A percentile compares a stretch with the other conserved stretches of the same genome.
Conservation (phyloP, 2,797 vertebrate species). For the Lerista edwardsae region DNA sequence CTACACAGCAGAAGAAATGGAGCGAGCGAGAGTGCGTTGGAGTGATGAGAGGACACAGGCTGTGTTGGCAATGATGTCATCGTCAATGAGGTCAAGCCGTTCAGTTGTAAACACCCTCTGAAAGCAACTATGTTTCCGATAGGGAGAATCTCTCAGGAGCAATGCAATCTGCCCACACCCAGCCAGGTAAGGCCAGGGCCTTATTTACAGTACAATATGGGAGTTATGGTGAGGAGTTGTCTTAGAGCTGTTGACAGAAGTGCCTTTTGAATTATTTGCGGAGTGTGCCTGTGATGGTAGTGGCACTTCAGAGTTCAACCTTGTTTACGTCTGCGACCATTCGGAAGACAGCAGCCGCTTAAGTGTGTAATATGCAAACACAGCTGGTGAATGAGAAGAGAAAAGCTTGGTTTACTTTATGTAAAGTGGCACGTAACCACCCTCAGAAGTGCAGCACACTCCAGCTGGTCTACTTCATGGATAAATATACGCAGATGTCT, state of each 20-base stretch:
- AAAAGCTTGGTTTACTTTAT: not conserved
- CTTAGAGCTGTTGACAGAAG: not conserved
- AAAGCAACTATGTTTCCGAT: not conserved
- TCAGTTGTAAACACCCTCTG: not conserved
- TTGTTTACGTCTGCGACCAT: not conserved
- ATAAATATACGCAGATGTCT: not conserved
- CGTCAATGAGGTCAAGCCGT: conserved; percentile 1
- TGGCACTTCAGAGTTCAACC: not conserved
- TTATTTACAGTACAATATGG: not conserved
- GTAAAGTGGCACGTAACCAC: not conserved
- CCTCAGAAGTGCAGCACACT: not conserved
- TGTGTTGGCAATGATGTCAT: not conserved
- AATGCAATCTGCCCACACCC: not conserved
- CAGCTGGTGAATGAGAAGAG: not conserved
- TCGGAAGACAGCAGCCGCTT: not conserved
- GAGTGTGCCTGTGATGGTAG: not conserved
- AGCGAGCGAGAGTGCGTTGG: not conserved
- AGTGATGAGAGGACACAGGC: not conserved
- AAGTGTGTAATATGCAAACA: not conserved
- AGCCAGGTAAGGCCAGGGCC: not conserved
- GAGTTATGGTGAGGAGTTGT: not conserved
- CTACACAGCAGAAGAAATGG: not conserved
- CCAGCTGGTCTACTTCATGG: not conserved
- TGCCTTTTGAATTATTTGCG: not conserved
- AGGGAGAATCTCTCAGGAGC: not conserved